phyloP scores from a whole-genome alignment of 2,113 vertebrate species.

The Lontra canadensis region DNA sequence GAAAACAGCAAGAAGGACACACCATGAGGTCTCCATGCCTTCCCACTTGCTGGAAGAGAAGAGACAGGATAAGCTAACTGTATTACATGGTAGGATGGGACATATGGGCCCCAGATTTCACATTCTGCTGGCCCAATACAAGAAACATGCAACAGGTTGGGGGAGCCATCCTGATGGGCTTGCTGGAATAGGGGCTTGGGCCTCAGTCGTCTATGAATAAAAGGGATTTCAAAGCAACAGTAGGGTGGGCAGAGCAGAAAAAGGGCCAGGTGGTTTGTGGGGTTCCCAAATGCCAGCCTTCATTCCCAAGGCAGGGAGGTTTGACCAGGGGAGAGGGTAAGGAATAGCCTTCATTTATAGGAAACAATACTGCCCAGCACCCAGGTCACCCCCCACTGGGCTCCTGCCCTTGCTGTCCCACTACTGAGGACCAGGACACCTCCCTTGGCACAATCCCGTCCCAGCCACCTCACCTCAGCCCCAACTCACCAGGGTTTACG shows the following conservation, averaged over 20 bases:
- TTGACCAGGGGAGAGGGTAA: not conserved
- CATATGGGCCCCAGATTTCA: not conserved
- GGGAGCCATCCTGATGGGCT: not conserved
- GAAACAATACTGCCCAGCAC: not conserved
- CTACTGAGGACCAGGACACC: not conserved
- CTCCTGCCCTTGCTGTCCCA: not conserved
- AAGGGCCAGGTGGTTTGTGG: not conserved
- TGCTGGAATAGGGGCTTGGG: not conserved
- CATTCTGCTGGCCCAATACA: not conserved
- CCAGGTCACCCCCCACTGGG: not conserved
- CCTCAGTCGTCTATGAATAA: conserved; percentile 7
- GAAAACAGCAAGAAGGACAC: not conserved
- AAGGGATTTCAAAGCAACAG: not conserved
- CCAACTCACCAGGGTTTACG: not conserved
- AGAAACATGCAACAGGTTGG: not conserved
- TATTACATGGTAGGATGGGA: not conserved
- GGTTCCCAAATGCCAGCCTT: not conserved
- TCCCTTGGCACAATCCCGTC: not conserved
- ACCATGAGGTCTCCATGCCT: not conserved
- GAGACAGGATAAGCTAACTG: not conserved
- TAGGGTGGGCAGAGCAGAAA: not conserved
- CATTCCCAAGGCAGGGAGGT: not conserved
- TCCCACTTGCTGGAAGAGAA: not conserved
- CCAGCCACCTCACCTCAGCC: not conserved
- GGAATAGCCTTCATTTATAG: not conserved